Base-by-base conservation (phyloP, 2,113 vertebrate genomes). In the Platanista minor region DNA sequence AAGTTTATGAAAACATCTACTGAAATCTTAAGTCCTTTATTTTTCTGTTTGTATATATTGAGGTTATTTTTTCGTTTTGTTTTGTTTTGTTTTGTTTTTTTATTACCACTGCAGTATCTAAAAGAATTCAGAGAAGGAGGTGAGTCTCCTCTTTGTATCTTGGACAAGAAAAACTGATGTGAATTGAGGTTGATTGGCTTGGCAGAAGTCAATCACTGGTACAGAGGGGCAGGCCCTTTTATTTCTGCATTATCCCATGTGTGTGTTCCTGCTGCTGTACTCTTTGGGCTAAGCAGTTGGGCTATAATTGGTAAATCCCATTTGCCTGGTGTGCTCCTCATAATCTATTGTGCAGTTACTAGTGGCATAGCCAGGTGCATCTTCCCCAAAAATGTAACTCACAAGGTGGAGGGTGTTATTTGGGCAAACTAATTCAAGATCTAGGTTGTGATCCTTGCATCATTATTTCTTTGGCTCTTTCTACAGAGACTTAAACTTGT, bases 1-100 rank as follows among this genome's bases (percentile, higher is more conserved):
- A n/a, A 90, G 72, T 84, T 78, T 91, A 74, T 91, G 88, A 96
- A 90, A 95, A 91, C 46, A 15, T 96, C 88, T 94, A 41, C 93
- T 72, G 93, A 91, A 52, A 82, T 95, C 67, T 49, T 64, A 91
- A 77, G 72, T 61, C 46, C 41, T 86, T 81, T 85, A 41, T 95
- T 78, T 81, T 88, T 96, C 52, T 83, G 78, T 61, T 59, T 71
- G 20, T 80, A 52, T 83, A 29, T 54, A 54, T 62, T 88, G 59
- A 83, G 81, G 3, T 13, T 11, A 5, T 23, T 94, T 4, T 39
- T 29, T 36, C 14, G 49, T 49, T 49, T 57, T 20, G 54, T 69
- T 21, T 57, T 57, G 54, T 69, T 21, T 41, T 67, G 84, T 46
- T 64, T n/a, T 41, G 20, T 33, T 15, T 66, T 52, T 78, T 78